Evolutionary conservation across 2,888 invertebrate species (phyloP), one percentile per base, ranked within the genome.

Genomic region (Orthosia incerta): DNA sequence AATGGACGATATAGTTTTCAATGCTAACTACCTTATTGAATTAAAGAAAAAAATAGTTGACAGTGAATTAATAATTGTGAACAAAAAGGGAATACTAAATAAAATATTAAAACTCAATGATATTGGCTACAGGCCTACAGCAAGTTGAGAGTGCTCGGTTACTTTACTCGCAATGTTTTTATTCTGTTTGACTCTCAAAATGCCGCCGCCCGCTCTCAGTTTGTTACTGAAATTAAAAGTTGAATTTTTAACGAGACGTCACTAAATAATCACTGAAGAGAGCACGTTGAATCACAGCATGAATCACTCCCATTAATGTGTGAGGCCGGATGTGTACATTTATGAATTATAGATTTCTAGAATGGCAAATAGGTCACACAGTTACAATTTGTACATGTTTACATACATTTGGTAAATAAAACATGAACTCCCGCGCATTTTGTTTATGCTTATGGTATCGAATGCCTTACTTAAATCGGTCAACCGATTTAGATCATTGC

Each of bases 401-500:
- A 84, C 55, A 26, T 55, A 71, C 64, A 71, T 60, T 69, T 69
- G 20, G 46, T 72, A 23, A 73, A 74, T 73, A 70, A 74, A 74
- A 81, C 70, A 55, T 56, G 55, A 56, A 51, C 18, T 72, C 77
- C 77, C 70, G 80, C 82, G 57, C 78, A 68, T 68, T 74, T 60
- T 64, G 84, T 70, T 77, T 65, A 68, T 73, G 72, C 80, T 80
- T 84, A 76, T 74, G 85, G 45, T 57, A 79, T 82, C 76, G 53
- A 59, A 75, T 71, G 64, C 66, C 70, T 50, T 82, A 86, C 78
- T 89, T n/a, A 90, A 89, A 91, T 88, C 90, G 89, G 83, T 89
- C 89, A 84, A 79, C 86, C 89, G 89, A 90, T 90, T 90, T 91
- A 90, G 89, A 86, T 65, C 78, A 76, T 62, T 71, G 59, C 74